phyloP scores from a whole-genome alignment of 2,797 vertebrate genomes.

The Glyptemys insculpta region DNA sequence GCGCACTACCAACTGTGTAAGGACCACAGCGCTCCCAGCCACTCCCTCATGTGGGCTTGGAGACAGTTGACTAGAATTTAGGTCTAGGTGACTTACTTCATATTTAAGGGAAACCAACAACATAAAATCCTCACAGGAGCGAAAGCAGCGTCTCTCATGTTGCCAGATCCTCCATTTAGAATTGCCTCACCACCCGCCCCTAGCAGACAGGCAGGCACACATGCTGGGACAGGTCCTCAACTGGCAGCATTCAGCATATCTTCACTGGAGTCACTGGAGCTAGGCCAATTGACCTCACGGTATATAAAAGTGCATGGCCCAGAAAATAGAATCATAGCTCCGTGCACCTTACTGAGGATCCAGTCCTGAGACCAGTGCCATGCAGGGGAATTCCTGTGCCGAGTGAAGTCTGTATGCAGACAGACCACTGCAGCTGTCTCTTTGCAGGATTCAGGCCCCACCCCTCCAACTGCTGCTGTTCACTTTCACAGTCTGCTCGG shows the following conservation, averaged over 20 bases:
- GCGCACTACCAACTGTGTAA: background rate
- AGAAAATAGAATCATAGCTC: background rate
- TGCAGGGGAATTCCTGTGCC: slow-evolving; percentile 9
- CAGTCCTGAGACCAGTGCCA: background rate
- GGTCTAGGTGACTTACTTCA: background rate
- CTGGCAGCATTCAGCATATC: background rate
- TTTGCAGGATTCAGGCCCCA: slow-evolving; percentile 45
- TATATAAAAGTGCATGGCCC: background rate
- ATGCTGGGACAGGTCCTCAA: background rate
- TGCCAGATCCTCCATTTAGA: background rate
- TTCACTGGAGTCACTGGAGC: background rate
- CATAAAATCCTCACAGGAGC: background rate
- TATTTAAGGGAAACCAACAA: background rate
- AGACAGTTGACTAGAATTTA: background rate
- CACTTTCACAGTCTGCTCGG: background rate
- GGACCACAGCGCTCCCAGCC: background rate
- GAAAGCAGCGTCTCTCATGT: background rate
- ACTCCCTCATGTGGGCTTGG: background rate
- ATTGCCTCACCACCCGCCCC: background rate
- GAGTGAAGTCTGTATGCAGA: background rate
- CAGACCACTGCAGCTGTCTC: slow-evolving; percentile 15
- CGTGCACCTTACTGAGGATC: slow-evolving; percentile 37
- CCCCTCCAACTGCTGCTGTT: slow-evolving; percentile 61
- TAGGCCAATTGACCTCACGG: background rate
- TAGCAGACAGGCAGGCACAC: background rate